Conservation (phyloP, 2,113 vertebrate genomes). For the human (Homo sapiens) region GRCh38 chr7:16637501-16638000, state of each 20-base stretch:
- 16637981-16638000: neutral
- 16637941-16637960: neutral
- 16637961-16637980: neutral
- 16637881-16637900: neutral
- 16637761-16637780: neutral
- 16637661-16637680: neutral
- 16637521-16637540: neutral
- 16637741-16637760: neutral
- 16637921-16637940: neutral
- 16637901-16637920: neutral
- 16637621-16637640: neutral
- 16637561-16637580: neutral
- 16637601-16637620: neutral
- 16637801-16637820: slow-evolving; percentile 11
- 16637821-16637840: slow-evolving; percentile 27
- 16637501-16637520: neutral
- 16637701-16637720: neutral
- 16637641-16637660: neutral
- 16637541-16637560: neutral
- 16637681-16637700: neutral
- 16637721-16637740: neutral
- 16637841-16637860: neutral
- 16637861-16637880: neutral
- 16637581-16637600: neutral
- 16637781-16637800: neutral